Evolutionary conservation across 1,140 invertebrate species (phyloP).

Genomic region (Nymphalis io): DNA sequence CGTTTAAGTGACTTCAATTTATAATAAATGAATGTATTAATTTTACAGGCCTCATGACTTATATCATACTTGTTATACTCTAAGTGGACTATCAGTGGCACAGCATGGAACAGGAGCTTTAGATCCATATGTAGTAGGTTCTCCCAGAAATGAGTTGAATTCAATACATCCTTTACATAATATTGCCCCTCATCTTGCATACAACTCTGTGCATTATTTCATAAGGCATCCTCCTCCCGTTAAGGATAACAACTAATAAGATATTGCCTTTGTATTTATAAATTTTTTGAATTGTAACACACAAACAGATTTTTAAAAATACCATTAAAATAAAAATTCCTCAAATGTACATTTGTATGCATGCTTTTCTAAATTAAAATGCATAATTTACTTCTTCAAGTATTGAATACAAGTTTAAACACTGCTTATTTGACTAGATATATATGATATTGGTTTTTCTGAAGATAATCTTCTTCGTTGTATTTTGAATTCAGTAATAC

Average conservation of each 20-base stretch:
- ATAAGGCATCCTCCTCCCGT: constrained; percentile 69
- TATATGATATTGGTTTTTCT: constrained; percentile 7
- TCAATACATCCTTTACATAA: constrained; percentile 76
- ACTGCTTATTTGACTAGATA: constrained; percentile 30
- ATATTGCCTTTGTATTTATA: constrained; percentile 9
- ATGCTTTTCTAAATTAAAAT: constrained; percentile 8
- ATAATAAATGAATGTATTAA: constrained; percentile 20
- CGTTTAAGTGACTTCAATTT: neutral
- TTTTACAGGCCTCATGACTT: constrained; percentile 90
- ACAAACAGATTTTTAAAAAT: neutral
- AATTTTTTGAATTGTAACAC: neutral
- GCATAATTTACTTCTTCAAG: neutral
- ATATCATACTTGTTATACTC: constrained; percentile 98
- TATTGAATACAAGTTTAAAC: neutral
- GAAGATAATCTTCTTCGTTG: neutral
- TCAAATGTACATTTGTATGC: neutral
- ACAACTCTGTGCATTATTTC: constrained; percentile 75
- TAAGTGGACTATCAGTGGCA: constrained; percentile 96
- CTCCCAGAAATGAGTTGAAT: constrained; percentile 71
- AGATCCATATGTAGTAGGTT: constrained; percentile 65
- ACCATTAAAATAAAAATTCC: neutral
- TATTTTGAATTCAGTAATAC: neutral
- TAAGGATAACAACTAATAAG: constrained; percentile 62
- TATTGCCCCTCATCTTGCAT: constrained; percentile 74
- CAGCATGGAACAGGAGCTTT: constrained; percentile 89